These are phyloP conservation scores for Lamproptera curius DNA, from an alignment of 2,888 invertebrate genomes.

Conservation along the genomic window DNA sequence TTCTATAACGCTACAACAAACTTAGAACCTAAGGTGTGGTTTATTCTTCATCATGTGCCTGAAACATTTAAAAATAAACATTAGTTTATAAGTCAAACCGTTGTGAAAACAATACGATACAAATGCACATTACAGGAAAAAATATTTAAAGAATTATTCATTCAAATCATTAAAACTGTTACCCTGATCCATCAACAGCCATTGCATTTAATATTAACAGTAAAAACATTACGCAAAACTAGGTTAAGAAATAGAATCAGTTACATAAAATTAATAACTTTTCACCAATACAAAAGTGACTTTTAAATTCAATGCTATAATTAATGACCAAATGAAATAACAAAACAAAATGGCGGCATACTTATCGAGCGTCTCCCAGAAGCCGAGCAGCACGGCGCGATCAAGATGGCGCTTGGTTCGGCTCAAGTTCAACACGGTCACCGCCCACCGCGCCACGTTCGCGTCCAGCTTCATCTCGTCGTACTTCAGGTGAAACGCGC, in stretches of 20 bases:
- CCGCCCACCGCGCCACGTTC: conserved; percentile 98
- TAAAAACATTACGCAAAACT: too few species aligned
- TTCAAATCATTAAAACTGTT: too few species aligned
- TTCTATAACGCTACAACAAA: conserved; percentile 50
- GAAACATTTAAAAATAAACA: conserved; percentile 62
- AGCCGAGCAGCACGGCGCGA: conserved; percentile 94
- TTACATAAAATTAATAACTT: too few species aligned
- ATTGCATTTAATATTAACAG: too few species aligned
- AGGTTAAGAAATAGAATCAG: too few species aligned
- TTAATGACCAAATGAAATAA: too few species aligned
- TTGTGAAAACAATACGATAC: too few species aligned
- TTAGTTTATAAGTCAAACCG: neutral
- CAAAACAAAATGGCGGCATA: conserved; percentile 57
- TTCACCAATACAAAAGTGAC: too few species aligned
- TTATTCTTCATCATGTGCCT: conserved; percentile 94
- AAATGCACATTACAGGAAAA: too few species aligned
- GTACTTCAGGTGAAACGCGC: conserved; percentile 97
- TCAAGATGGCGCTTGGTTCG: conserved; percentile 97
- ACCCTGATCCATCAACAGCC: too few species aligned
- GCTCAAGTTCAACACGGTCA: conserved; percentile 94
- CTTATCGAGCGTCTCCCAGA: conserved; percentile 98
- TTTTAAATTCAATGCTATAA: too few species aligned
- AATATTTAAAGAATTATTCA: too few species aligned
- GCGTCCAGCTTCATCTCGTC: conserved; percentile 96
- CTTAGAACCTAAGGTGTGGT: conserved; percentile 88